A percentile compares a stretch with the other conserved stretches of the same genome.
Evolutionary conservation across 2,113 vertebrate species (phyloP).

Genomic region (Nothoprocta pentlandii): DNA sequence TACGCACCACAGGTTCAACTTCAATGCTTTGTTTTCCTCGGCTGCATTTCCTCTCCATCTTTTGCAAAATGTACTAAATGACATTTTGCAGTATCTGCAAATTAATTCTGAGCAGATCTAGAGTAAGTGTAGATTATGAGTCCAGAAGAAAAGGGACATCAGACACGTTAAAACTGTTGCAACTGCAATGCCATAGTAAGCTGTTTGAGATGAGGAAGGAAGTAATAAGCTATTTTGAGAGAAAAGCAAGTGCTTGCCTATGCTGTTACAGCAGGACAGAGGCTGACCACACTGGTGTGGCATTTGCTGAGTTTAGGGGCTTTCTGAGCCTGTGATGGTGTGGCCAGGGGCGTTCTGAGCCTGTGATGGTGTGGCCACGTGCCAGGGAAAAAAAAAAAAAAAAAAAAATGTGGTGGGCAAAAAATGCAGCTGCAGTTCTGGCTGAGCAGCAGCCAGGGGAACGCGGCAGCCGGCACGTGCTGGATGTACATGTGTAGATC

Average conservation of each 20-base stretch:
- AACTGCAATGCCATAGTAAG: neutral
- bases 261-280: neutral
- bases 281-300: neutral
- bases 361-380: neutral
- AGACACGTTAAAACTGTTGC: neutral
- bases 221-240: neutral
- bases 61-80: neutral
- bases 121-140: neutral
- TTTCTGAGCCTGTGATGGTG: neutral
- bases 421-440: neutral
- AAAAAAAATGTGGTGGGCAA: neutral
- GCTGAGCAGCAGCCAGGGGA: neutral
- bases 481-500: neutral
- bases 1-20: neutral
- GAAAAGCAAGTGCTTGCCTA: neutral
- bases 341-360: neutral
- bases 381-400: neutral
- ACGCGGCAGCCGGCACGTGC: neutral
- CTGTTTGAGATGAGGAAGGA: too few relatives aligned
- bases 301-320: neutral
- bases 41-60: neutral
- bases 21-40: neutral
- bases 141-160: neutral
- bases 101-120: neutral
- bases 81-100: neutral